Evolutionary conservation across 2,113 vertebrate species (phyloP), one percentile per base, ranked within the genome.

Genomic region (Petromus typicus): DNA sequence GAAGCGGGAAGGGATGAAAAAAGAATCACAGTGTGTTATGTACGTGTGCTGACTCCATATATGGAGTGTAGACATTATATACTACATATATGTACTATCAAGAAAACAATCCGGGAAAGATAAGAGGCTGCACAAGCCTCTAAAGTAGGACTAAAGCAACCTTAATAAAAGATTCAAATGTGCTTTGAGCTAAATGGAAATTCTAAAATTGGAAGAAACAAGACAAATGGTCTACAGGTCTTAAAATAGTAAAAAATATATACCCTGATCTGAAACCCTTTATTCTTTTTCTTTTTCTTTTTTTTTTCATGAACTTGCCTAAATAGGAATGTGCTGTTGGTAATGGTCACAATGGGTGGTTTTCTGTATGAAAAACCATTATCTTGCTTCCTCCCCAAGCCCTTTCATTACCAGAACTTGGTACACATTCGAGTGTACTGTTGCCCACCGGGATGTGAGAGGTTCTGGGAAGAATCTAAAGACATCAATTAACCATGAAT

Each of bases 191-290:
- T 63, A 25, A 78, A 22, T 27, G 18, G 63, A 89, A 93, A 80
- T 83, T 80, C 89, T 96, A 83, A 86, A 96, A 90, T 61, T 48
- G 37, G 79, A 59, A 11, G 9, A 45, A 89, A 91, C 54, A 56
- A 83, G 63, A 75, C 5, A 63, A 73, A 87, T 54, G 25, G n/a
- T 54, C 11, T 54, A 3, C 3, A 32, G n/a, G 63, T 82, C 43
- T 96, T 90, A 84, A 73, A 51, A 89, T 4, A 76, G 17, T 3
- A 90, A 86, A 90, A 86, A 32, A 14, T 76, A 45, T 30, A 17
- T 11, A 86, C 6, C 14, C 25, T 71, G 23, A 96, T 85, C 17
- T 27, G 32, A 84, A 92, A 95, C 84, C 2, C 4, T 16, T 81
- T 67, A 18, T 51, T 59, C 14, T 34, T 25, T 78, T 67, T 34